These are phyloP conservation scores for Caenorhabditis afra DNA, from an alignment of 2,888 invertebrate genomes.

Conservation along the genomic window DNA sequence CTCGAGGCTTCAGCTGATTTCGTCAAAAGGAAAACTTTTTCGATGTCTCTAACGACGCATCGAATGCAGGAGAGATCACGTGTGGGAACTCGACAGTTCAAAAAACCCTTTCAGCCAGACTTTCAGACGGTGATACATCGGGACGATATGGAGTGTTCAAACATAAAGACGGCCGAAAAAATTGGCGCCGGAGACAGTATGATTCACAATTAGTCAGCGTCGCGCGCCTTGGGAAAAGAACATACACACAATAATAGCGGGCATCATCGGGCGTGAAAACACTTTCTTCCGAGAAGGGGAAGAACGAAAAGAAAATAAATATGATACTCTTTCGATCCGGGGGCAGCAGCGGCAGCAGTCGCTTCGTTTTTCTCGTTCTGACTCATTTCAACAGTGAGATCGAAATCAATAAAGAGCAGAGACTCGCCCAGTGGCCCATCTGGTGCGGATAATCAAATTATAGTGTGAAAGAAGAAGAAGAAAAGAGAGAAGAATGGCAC, in stretches of 20 bases:
- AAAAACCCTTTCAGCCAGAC: neutral
- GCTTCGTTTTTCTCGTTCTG: neutral
- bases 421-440: constrained; percentile 6
- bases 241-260: constrained; percentile 4
- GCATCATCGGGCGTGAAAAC: constrained; percentile 7
- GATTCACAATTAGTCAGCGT: constrained; percentile 56
- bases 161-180: neutral
- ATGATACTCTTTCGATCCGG: constrained; percentile 17
- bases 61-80: no score
- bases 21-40: no score
- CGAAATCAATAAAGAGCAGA: constrained; percentile 1
- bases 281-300: neutral
- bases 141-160: neutral
- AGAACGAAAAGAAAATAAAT: constrained; percentile 9
- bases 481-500: neutral
- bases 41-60: no score
- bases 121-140: neutral
- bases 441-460: constrained; percentile 12
- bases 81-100: no score
- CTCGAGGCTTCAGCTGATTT: no score
- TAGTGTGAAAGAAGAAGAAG: neutral
- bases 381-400: neutral
- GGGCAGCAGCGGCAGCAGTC: neutral
- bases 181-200: constrained; percentile 2
- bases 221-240: neutral